Percentiles rank a stretch among this genome's conserved stretches.
These are phyloP conservation scores for Platycheirus albimanus DNA, from an alignment of 2,888 invertebrate genomes.

Conservation along the genomic window DNA sequence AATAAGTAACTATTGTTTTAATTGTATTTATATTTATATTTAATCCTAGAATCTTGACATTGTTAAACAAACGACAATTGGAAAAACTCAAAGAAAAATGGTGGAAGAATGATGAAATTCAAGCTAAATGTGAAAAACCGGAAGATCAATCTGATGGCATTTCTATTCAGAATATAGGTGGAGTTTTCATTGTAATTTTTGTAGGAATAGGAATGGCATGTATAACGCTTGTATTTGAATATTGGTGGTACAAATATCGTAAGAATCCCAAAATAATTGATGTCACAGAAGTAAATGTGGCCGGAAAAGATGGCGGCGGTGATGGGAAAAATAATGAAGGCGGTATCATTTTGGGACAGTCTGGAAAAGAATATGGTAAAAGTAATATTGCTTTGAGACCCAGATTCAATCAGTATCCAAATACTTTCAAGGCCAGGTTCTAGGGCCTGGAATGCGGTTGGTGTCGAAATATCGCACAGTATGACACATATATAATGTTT, in stretches of 20 bases:
- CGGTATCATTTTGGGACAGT: constrained; percentile 80
- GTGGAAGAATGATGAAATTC: constrained; percentile 95
- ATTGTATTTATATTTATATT: background rate
- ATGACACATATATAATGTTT: constrained; percentile 16
- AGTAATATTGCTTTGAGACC: constrained; percentile 80
- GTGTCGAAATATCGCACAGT: no score
- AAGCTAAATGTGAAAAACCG: constrained; percentile 91
- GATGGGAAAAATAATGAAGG: constrained; percentile 78
- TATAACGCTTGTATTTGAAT: constrained; percentile 95
- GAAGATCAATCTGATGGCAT: constrained; percentile 98
- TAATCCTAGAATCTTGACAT: constrained; percentile 93
- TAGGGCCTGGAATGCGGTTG: constrained; percentile 7
- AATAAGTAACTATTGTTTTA: background rate
- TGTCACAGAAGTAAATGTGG: constrained; percentile 84
- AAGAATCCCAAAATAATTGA: constrained; percentile 86
- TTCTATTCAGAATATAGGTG: constrained; percentile 98
- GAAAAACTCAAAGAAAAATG: constrained; percentile 97
- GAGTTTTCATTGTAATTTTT: constrained; percentile 98
- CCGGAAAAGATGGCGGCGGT: constrained; percentile 76
- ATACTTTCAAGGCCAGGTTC: constrained; percentile 80
- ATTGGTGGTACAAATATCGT: constrained; percentile 95
- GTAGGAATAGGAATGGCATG: constrained; percentile 97
- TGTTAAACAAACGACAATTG: constrained; percentile 95
- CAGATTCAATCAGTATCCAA: constrained; percentile 81
- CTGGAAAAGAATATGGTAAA: constrained; percentile 80